A percentile compares a stretch with the other conserved stretches of the same genome.
Conservation (phyloP, 2,113 vertebrate species). For the Phocoena phocoena region DNA sequence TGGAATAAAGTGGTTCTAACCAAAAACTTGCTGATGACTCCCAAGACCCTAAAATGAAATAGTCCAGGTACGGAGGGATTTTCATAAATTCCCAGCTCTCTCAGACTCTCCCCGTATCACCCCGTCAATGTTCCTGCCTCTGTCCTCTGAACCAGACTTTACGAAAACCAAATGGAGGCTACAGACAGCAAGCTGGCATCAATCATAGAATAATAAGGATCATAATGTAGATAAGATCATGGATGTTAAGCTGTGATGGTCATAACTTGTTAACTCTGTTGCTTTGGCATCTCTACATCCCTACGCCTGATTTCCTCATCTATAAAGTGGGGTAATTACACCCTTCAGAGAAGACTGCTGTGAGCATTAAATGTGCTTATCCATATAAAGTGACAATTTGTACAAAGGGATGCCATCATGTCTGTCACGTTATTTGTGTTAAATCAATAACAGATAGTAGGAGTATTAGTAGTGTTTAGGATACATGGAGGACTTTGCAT, state of each 20-base stretch:
- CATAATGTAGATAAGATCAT: fast-evolving
- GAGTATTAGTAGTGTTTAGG: neutral
- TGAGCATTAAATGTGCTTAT: neutral
- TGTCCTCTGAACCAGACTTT: neutral
- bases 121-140: fast-evolving
- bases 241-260: neutral
- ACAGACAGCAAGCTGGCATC: neutral
- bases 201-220: fast-evolving
- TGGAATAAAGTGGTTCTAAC: neutral
- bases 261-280: neutral
- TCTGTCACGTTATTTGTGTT: neutral
- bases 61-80: neutral
- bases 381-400: neutral
- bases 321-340: neutral
- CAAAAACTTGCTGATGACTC: neutral
- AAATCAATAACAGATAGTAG: neutral
- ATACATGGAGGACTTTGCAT: neutral
- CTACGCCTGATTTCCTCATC: neutral
- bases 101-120: neutral
- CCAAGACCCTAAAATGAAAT: neutral
- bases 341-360: neutral
- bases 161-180: neutral
- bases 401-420: neutral
- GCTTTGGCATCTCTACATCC: neutral
- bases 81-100: neutral